Evolutionary conservation across 1,140 invertebrate species (phyloP), one percentile per base, ranked within the genome.

Genomic region (Drosophila takahashii): DNA sequence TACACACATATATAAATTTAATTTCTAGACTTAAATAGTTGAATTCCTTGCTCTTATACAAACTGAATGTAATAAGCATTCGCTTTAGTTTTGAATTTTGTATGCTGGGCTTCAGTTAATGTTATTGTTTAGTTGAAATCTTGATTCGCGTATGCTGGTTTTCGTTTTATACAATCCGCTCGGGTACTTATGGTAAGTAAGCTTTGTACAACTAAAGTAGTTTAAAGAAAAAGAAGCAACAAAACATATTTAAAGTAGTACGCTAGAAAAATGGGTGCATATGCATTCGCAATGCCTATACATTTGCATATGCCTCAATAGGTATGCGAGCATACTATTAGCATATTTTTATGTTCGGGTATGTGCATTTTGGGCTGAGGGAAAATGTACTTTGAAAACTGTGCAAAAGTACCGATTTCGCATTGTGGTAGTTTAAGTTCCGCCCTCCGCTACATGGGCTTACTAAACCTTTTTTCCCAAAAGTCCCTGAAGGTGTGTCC

Each of bases 161-260:
- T 60, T 52, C 42, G 48, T 67, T 83, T 67, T 87, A 79, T 87
- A 89, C 83, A 89, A 62, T 77, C 67, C 58, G 48, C 50, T 22
- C 32, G 72, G 70, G 52, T 57, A 76, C 74, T 78, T 78, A 65
- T 52, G 77, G 51, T 57, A 65, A 52, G 50, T 71, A 84, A 84
- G 84, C 67, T 89, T 89, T 89, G 77, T 89, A 89, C 84, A 89
- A 89, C 84, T 89, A 89, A 89, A 89, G 48, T 86, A 86, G 69
- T 78, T 81, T 71, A 78, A 83, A 86, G 86, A 72, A 81, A 86
- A 81, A 86, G 77, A 83, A 86, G 79, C 83, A 86, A 86, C 83
- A 79, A 86, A 86, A 77, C 45, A 67, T 73, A 58, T 81, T 78
- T 60, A 60, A 67, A 71, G 52, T 60, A 48, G 41, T 50, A 59